Base-by-base conservation (phyloP, 2,888 invertebrate genomes). In the Thera obeliscata region DNA sequence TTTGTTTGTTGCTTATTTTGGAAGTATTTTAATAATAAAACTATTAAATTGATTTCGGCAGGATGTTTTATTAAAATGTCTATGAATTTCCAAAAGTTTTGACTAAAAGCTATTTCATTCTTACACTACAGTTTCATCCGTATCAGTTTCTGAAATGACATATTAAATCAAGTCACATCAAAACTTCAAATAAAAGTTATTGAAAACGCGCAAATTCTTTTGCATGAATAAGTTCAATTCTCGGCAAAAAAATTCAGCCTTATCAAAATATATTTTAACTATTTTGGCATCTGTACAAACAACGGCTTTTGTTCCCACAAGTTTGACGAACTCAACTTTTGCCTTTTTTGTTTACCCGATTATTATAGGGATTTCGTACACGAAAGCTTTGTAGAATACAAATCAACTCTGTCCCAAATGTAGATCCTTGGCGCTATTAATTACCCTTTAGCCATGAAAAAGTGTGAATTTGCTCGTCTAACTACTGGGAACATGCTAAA, bases 1-100 rank as follows among this genome's bases (percentile, higher is more conserved):
- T 87, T 91, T 92, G 91, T 92, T 93, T 93, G 93, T 93, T 93
- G 93, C 93, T 93, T 92, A 91, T 91, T 92, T 91, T 92, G 87
- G 89, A 91, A 89, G 87, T 90, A 90, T 91, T 91, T 91, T 86
- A 86, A 85, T 87, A 88, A 90, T 90, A 89, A 90, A 89, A 90
- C 88, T 73, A 80, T 81, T 74, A 87, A 89, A 87, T 81, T 78
- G 76, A 86, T 83, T 82, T 87, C 83, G 83, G 85, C 86, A 86
- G 84, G 83, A 86, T 84, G 84, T 90, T 91, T 91, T 87, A 89
- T 90, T 91, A 81, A 85, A 87, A 87, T 83, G 76, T 84, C 87
- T 87, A 87, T 83, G 78, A 81, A 80, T 80, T 79, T 81, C 78
- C 78, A 78, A 81, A 81, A 79, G 77, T 61, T 62, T 73, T 71